Evolutionary conservation across 1,140 invertebrate genomes (phyloP).

Genomic region (Drosophila gunungcola): DNA sequence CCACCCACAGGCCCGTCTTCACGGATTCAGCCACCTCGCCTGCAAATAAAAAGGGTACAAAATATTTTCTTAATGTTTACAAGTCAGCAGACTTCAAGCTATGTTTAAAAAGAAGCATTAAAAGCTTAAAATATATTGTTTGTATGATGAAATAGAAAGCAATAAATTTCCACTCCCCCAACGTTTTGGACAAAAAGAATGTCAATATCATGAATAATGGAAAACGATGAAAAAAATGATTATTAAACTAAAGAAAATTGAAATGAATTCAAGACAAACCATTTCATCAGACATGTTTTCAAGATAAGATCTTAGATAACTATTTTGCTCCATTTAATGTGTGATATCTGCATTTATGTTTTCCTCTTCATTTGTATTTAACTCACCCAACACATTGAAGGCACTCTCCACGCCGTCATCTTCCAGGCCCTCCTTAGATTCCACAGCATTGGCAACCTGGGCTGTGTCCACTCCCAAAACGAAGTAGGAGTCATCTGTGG

Average conservation of each 20-base stretch:
- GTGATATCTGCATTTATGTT: neutral
- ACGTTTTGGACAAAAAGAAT: too few species aligned
- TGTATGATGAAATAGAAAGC: neutral
- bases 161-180: too few species aligned
- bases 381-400: constrained; percentile 91
- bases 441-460: constrained; percentile 90
- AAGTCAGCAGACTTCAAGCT: too few species aligned
- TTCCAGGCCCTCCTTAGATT: constrained; percentile 90
- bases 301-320: constrained; percentile 2
- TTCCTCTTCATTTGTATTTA: neutral
- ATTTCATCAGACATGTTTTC: neutral
- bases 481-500: constrained; percentile 98
- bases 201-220: too few species aligned
- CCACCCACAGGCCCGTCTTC: constrained; percentile 99
- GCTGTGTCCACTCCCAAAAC: constrained; percentile 95
- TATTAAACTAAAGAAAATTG: too few species aligned
- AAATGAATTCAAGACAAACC: neutral
- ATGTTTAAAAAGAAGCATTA: too few species aligned
- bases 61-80: neutral
- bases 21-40: constrained; percentile 95
- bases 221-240: neutral
- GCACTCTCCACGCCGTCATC: constrained; percentile 99
- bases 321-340: neutral
- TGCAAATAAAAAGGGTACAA: constrained; percentile 38
- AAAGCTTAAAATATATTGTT: neutral